phyloP scores from a whole-genome alignment of 2,797 vertebrate species.

The Cephalopachus bancanus region DNA sequence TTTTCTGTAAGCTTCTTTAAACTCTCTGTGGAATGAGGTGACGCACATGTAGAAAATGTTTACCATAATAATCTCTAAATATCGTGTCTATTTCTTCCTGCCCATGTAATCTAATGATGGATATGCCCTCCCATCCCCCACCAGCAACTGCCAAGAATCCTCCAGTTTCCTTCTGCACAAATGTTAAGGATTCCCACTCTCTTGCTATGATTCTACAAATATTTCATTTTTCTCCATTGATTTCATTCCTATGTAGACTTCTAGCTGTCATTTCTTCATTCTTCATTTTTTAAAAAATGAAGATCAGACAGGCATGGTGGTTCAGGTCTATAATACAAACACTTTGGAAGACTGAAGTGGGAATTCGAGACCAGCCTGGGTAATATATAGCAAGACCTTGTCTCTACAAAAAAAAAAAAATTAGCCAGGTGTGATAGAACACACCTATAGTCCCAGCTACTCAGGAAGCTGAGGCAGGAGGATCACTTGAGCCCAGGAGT shows the following conservation, averaged over 20 bases:
- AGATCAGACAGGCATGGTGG: no score
- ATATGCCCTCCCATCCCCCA: background rate
- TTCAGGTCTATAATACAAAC: no score
- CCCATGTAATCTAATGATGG: slow-evolving; percentile 14
- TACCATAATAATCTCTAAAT: background rate
- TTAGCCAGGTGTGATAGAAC: no score
- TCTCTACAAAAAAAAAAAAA: no score
- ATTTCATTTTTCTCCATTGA: background rate
- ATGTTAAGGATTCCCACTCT: slow-evolving; percentile 2
- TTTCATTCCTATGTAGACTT: slow-evolving; percentile 22
- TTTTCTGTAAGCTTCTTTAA: background rate
- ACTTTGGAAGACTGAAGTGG: no score
- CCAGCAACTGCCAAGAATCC: slow-evolving; percentile 23
- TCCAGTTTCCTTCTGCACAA: slow-evolving; percentile 2
- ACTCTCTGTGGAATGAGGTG: slow-evolving; percentile 13
- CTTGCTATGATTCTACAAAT: slow-evolving; percentile 12
- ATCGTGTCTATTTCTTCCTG: background rate
- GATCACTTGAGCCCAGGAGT: no score
- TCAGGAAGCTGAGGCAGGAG: no score
- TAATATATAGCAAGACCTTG: no score
- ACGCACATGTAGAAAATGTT: background rate
- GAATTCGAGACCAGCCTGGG: no score
- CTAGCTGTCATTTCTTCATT: background rate
- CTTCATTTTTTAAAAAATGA: background rate
- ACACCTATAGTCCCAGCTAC: no score